Evolutionary conservation across 2,888 invertebrate genomes (phyloP), one percentile per base, ranked within the genome.

Genomic region (Pomacea canaliculata): DNA sequence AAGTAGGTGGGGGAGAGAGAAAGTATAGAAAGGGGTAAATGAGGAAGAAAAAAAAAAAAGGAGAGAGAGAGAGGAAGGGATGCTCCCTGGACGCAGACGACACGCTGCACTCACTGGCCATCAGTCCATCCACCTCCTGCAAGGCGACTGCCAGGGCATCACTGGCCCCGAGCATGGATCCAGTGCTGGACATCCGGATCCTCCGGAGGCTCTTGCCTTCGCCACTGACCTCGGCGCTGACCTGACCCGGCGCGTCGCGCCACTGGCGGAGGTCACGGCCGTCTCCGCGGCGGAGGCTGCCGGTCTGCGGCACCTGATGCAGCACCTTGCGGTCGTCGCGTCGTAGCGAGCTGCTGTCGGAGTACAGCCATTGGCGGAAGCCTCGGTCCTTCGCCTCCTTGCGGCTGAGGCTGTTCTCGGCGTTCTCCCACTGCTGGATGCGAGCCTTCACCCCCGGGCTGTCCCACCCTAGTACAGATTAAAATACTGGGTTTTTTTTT

Each of bases 401-500:
- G 51, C 74, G 74, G 69, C 67, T 67, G 23, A 74, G 74, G 74
- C 74, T 74, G 74, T 66, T 74, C 62, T 69, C 74, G 10, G 68
- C 74, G 49, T 59, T 74, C 69, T 74, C 74, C 74, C 74, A 74
- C 69, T 69, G 74, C 74, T 69, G 62, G 69, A 74, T 74, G 27
- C 69, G 68, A 13, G 49, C 74, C 62, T 74, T 74, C 23, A 74
- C 74, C n/a, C 62, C 60, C 1, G 27, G 68, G 9, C 27, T 27
- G 27, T 68, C 68, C 27, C 48, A 68, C 27, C 48, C 48, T 27
- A 37, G 48, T 19, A 5, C 68, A 27, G 2, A 19, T 27, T 12
- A 68, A 19, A 68, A 68, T 12, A 56, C 1, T 16, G 51, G 10
- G 51, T 1, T 5, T 51, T 1, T n/a, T 23, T 23, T 23, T 23